Evolutionary conservation across 2,797 vertebrate species (phyloP), one percentile per base, ranked within the genome.

Genomic region (Xiphorhynchus erythropygius): DNA sequence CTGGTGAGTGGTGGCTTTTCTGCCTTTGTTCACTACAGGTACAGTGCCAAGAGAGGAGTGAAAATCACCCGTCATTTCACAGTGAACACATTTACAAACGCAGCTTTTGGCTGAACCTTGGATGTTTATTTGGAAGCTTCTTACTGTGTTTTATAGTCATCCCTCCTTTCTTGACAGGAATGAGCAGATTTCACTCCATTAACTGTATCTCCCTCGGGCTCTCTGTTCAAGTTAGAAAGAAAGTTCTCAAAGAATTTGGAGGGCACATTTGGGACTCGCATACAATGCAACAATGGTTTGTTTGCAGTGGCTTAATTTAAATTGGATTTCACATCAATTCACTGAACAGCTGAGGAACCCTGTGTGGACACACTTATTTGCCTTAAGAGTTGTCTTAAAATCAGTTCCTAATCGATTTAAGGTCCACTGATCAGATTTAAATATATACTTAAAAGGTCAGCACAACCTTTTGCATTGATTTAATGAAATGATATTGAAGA

Each of bases 361-460:
- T 5, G 1, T 67, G 77, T 95, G 84, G 70, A 91, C 88, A 70
- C 60, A 87, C 67, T 84, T 87, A 88, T 27, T 86, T 96, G 92
- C 88, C 60, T 90, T 94, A 95, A 94, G 86, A 87, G 65, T 79
- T 82, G 67, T 63, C 86, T 94, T 93, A 82, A 94, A 95, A 96
- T 95, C 88, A 82, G 93, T 91, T 95, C 74, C 67, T 71, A 92
- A 97, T 95, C 3, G 1, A 94, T 84, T 96, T 95, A 93, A 96
- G 63, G 62, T 84, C 65, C 42, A 21, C 87, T 94, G 95, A 95
- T 95, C 85, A 93, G 87, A 91, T 96, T 93, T 93, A 94, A 90
- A 94, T 86, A 86, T 78, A 62, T 84, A 88, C 87, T 94, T 93
- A 82, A 95, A 96, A 96, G 91, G 90, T 95, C 96, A 96, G 82